Evolutionary conservation across 1,140 invertebrate genomes (phyloP).

Genomic region (Bombus polaris): DNA sequence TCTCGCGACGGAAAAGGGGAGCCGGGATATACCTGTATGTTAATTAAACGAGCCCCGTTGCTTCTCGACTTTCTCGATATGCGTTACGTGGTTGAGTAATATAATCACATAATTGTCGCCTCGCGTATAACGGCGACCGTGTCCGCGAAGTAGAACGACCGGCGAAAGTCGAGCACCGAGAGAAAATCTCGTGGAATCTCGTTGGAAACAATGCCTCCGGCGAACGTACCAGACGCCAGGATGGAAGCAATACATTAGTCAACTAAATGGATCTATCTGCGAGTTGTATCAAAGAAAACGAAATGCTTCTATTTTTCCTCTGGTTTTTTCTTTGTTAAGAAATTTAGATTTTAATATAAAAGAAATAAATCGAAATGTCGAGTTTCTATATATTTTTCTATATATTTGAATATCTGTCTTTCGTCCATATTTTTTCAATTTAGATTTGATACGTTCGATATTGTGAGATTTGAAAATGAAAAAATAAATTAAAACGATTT

Average conservation of each 20-base stretch:
- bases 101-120: conserved; percentile 55
- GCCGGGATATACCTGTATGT: neutral
- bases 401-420: neutral
- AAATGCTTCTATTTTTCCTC: neutral
- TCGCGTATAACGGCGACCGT: conserved; percentile 13
- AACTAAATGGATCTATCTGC: neutral
- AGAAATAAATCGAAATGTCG: neutral
- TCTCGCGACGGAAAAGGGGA: no score
- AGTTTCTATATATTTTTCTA: neutral
- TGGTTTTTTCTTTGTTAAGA: neutral
- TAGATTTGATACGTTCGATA: no score
- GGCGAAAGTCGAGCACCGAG: conserved; percentile 71
- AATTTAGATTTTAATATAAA: neutral
- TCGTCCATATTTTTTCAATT: no score
- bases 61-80: conserved; percentile 42
- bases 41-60: conserved; percentile 27
- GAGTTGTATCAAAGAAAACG: neutral
- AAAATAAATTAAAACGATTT: no score
- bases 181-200: conserved; percentile 67
- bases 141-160: conserved; percentile 62
- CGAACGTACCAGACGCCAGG: neutral
- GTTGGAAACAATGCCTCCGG: conserved; percentile 24
- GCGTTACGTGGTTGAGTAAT: conserved; percentile 45
- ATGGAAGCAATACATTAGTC: neutral
- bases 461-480: no score